phyloP scores from a whole-genome alignment of 1,140 invertebrate species.

The Carcinoscorpius rotundicauda region DNA sequence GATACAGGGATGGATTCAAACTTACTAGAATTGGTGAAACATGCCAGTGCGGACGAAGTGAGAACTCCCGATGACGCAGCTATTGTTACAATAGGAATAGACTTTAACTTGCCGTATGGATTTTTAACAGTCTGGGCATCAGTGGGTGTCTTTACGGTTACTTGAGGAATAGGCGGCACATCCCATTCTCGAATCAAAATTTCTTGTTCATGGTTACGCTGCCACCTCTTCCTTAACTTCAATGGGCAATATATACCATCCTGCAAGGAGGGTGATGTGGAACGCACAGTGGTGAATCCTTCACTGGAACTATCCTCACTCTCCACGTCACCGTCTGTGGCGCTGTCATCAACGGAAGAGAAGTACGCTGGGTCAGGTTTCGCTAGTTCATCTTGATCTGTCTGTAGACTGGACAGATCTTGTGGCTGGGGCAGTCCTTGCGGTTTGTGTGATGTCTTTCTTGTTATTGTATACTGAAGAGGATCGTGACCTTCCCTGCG shows the following conservation, averaged over 20 bases:
- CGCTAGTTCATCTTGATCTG: neutral
- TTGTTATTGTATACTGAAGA: conserved; percentile 78
- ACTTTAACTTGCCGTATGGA: conserved; percentile 12
- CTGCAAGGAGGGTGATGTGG: conserved; percentile 12
- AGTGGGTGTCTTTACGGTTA: conserved; percentile 11
- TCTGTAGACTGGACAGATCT: neutral
- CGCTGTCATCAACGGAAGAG: conserved; percentile 1
- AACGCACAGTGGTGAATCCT: neutral
- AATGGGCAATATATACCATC: conserved; percentile 16
- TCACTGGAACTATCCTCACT: conserved; percentile 4
- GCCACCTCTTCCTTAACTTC: conserved; percentile 26
- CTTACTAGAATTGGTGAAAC: too few species aligned
- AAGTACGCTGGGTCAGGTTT: neutral
- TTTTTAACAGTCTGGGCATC: conserved; percentile 10
- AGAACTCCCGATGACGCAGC: conserved; percentile 11
- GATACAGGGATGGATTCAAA: too few species aligned
- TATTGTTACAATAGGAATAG: conserved; percentile 6
- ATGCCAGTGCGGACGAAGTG: conserved; percentile 24
- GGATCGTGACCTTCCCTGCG: conserved; percentile 82
- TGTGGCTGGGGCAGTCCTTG: neutral
- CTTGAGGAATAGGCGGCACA: conserved; percentile 3
- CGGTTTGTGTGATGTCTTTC: conserved; percentile 41
- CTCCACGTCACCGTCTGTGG: conserved; percentile 14
- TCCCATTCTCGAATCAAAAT: conserved; percentile 17
- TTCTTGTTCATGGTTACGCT: conserved; percentile 24